These are phyloP conservation scores for Leptopilina boulardi DNA, from an alignment of 1,140 invertebrate genomes.

Conservation along the genomic window DNA sequence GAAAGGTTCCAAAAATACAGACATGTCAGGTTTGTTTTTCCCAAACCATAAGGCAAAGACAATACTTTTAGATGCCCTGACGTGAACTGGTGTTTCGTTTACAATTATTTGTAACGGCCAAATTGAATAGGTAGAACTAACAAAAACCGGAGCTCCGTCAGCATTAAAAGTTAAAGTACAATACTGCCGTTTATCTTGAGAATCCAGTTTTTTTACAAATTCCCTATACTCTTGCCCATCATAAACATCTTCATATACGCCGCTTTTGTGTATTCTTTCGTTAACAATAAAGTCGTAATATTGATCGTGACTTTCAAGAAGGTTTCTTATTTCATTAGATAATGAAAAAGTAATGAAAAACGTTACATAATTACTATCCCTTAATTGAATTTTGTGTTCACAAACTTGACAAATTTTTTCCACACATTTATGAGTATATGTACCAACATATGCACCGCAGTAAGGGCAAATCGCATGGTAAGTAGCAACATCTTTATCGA, in stretches of 20 bases:
- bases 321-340: conserved; percentile 35
- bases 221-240: conserved; percentile 38
- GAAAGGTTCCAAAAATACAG: conserved; percentile 31
- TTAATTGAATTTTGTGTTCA: conserved; percentile 33
- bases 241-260: conserved; percentile 37
- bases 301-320: conserved; percentile 36
- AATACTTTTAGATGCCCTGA: conserved; percentile 25
- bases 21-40: conserved; percentile 43
- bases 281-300: conserved; percentile 34
- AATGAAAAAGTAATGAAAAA: conserved; percentile 47
- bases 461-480: conserved; percentile 46
- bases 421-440: conserved; percentile 16
- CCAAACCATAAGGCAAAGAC: conserved; percentile 41
- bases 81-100: conserved; percentile 46
- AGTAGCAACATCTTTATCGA: conserved; percentile 28
- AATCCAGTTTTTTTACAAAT: conserved; percentile 30
- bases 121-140: conserved; percentile 38
- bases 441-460: conserved; percentile 34
- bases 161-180: conserved; percentile 42
- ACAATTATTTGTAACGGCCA: conserved; percentile 48
- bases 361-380: conserved; percentile 34
- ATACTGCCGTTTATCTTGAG: conserved; percentile 21
- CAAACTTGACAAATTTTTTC: conserved; percentile 38
- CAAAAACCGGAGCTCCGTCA: conserved; percentile 44
- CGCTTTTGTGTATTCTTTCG: conserved; percentile 23